These are phyloP conservation scores for Amphiura filiformis DNA, from an alignment of 35 echinoderm and acorn worm species.

Conservation along the genomic window DNA sequence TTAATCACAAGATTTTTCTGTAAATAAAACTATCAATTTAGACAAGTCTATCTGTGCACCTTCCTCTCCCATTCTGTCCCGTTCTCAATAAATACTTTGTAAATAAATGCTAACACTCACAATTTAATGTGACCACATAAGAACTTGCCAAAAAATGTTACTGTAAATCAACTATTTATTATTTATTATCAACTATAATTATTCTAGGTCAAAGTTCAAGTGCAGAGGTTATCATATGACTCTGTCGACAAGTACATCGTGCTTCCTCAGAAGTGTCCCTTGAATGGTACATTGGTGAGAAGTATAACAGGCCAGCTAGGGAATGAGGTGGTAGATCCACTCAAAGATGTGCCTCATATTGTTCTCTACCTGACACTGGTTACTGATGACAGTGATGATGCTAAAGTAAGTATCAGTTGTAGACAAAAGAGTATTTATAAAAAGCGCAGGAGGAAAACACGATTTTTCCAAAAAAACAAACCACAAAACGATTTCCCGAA, in stretches of 20 bases:
- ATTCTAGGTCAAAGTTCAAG: slow-evolving; percentile 15
- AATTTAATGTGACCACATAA: no score
- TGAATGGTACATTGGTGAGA: slow-evolving; percentile 35
- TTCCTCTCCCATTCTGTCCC: not conserved
- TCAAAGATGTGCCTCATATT: slow-evolving; percentile 56
- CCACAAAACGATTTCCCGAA: not conserved
- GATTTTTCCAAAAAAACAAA: no score
- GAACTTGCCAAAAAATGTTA: no score
- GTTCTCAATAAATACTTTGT: not conserved
- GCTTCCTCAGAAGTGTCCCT: not conserved
- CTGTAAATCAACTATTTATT: no score
- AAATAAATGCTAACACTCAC: not conserved
- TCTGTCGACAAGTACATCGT: slow-evolving; percentile 27
- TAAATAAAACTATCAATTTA: no score
- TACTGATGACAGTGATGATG: slow-evolving; percentile 64
- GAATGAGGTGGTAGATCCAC: slow-evolving; percentile 3
- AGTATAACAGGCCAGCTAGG: slow-evolving; percentile 28
- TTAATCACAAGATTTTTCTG: no score
- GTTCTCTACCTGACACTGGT: slow-evolving; percentile 85
- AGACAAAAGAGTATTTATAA: not conserved
- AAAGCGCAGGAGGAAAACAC: no score
- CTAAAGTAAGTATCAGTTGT: no score
- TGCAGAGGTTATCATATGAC: slow-evolving; percentile 13
- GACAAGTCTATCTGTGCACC: no score
- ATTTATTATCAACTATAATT: no score